phyloP scores from a whole-genome alignment of 2,888 invertebrate species.

The Miltochrista miniata region DNA sequence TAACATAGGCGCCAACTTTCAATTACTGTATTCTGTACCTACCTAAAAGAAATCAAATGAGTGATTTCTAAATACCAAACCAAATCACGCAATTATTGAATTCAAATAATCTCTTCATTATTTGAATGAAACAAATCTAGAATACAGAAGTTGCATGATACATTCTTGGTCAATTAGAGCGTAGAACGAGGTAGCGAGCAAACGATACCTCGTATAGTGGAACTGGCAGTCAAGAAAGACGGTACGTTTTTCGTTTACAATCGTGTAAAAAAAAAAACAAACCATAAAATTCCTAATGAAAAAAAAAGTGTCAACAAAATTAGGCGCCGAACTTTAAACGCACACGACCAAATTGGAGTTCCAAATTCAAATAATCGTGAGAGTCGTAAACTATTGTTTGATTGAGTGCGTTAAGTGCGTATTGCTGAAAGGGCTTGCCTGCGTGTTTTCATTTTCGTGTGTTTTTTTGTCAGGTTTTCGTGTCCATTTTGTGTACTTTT shows the following conservation, averaged over 20 bases:
- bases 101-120: slow-evolving; percentile 36
- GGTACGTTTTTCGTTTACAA: slow-evolving; percentile 58
- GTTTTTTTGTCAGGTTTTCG: slow-evolving; percentile 10
- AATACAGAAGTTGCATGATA: slow-evolving; percentile 67
- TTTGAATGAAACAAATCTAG: slow-evolving; percentile 38
- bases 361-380: slow-evolving; percentile 10
- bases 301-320: slow-evolving; percentile 3
- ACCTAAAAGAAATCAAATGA: background rate
- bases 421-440: slow-evolving; percentile 13
- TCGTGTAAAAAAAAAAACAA: slow-evolving; percentile 27
- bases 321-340: slow-evolving; percentile 9
- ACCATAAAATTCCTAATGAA: background rate
- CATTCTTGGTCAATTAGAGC: slow-evolving; percentile 79
- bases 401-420: background rate
- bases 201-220: slow-evolving; percentile 53
- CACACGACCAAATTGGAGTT: slow-evolving; percentile 16
- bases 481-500: slow-evolving; percentile 8
- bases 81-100: slow-evolving; percentile 34
- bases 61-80: slow-evolving; percentile 20
- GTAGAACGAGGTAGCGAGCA: slow-evolving; percentile 59
- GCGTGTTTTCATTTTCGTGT: slow-evolving; percentile 22
- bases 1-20: no score
- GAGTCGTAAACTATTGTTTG: no score
- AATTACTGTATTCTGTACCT: no score
- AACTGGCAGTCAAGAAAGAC: slow-evolving; percentile 65